phyloP scores from a whole-genome alignment of 2,797 vertebrate species.

The Yasuhikotakia modesta region DNA sequence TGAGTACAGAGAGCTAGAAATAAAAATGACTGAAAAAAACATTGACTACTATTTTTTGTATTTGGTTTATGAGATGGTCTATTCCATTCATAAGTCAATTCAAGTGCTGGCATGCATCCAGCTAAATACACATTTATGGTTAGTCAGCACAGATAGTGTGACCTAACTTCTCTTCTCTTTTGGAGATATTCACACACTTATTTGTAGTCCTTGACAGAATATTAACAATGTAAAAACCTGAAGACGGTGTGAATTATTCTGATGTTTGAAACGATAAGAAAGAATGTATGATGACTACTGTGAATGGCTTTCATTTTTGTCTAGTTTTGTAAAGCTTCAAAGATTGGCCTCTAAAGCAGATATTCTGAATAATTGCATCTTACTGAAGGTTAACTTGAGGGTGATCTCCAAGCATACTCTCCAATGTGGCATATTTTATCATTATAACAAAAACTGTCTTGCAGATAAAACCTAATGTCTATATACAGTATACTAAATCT shows the following conservation, averaged over 20 bases:
- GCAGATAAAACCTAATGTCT: not conserved
- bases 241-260: constrained; percentile 14
- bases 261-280: constrained; percentile 6
- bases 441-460: not conserved
- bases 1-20: too few species aligned
- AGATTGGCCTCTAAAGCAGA: not conserved
- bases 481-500: too few species aligned
- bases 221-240: constrained; percentile 38
- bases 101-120: not conserved
- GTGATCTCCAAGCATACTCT: not conserved
- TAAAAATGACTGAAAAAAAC: too few species aligned
- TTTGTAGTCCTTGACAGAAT: constrained; percentile 22
- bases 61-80: not conserved
- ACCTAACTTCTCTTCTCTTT: constrained; percentile 2
- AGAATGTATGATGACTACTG: constrained; percentile 1
- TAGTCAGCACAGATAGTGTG: constrained; percentile 34
- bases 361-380: not conserved
- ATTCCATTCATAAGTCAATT: not conserved
- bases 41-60: too few species aligned
- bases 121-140: constrained; percentile 30
- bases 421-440: not conserved
- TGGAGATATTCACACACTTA: constrained; percentile 26
- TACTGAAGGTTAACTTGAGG: not conserved
- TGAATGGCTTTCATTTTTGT: not conserved
- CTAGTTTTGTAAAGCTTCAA: constrained; percentile 11